These are phyloP conservation scores for Dicyrtoma fusca DNA, from an alignment of 2,888 invertebrate genomes.

Conservation along the genomic window DNA sequence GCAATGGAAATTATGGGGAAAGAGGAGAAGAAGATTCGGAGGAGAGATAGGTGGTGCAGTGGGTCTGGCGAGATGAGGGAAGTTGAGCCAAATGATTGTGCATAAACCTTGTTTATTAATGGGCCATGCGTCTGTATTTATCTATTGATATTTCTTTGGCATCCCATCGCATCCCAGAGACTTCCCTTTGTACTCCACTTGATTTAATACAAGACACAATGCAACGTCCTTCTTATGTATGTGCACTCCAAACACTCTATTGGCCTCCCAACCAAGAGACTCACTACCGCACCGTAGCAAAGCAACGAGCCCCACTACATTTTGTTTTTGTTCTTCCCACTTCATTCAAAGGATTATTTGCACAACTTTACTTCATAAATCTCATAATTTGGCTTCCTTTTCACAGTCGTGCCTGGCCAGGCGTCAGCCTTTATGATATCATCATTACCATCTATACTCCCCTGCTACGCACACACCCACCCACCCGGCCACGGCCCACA, in stretches of 20 bases:
- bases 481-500: too few relatives aligned
- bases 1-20: too few relatives aligned
- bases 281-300: too few relatives aligned
- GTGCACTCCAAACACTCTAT: too few relatives aligned
- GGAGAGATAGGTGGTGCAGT: neutral
- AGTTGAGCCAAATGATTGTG: constrained; percentile 30
- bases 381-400: neutral
- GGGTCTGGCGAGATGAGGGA: neutral
- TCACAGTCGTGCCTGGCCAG: too few relatives aligned
- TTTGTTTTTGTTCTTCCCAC: constrained; percentile 25
- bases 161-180: neutral
- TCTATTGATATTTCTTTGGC: neutral
- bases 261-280: too few relatives aligned
- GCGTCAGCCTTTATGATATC: too few relatives aligned
- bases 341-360: constrained; percentile 14
- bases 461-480: too few relatives aligned
- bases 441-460: too few relatives aligned
- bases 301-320: neutral
- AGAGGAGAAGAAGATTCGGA: too few relatives aligned
- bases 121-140: constrained; percentile 16
- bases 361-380: constrained; percentile 26
- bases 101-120: constrained; percentile 25
- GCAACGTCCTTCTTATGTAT: neutral
- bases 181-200: neutral
- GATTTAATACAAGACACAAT: neutral